A percentile compares a stretch with the other conserved stretches of the same genome.
Evolutionary conservation across 2,888 invertebrate species (phyloP).

Genomic region (Spicauda simplicius): DNA sequence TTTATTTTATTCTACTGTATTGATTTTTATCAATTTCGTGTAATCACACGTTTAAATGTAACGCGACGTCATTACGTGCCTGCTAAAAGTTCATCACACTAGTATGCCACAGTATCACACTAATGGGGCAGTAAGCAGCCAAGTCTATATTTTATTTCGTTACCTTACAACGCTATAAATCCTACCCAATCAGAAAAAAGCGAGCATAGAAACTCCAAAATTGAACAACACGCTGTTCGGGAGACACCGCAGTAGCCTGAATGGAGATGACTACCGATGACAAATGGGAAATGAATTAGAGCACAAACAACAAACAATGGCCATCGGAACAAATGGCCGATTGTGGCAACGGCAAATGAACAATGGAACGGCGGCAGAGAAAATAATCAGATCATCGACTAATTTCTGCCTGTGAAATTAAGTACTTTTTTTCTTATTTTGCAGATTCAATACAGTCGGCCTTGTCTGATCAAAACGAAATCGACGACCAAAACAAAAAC

Average conservation of each 20-base stretch:
- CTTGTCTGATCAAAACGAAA: not conserved
- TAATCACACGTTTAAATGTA: too few relatives aligned
- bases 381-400: constrained; percentile 14
- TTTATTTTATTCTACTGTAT: too few relatives aligned
- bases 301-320: constrained; percentile 29
- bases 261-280: constrained; percentile 12
- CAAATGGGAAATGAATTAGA: constrained; percentile 28
- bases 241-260: not conserved
- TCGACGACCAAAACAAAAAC: not conserved
- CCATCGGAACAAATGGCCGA: constrained; percentile 10
- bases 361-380: constrained; percentile 8
- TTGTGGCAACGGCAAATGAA: constrained; percentile 8
- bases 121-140: too few relatives aligned
- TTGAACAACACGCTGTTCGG: not conserved
- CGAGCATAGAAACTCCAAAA: not conserved
- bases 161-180: not conserved
- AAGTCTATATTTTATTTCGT: too few relatives aligned
- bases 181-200: not conserved
- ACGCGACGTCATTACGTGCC: too few relatives aligned
- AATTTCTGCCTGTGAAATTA: not conserved
- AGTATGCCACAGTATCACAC: too few relatives aligned
- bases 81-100: too few relatives aligned
- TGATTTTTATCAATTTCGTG: too few relatives aligned
- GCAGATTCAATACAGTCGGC: not conserved
- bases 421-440: not conserved